A percentile compares a stretch with the other conserved stretches of the same genome.
These are phyloP conservation scores for Forficula auricularia DNA, from an alignment of 1,140 invertebrate species.

Conservation along the genomic window DNA sequence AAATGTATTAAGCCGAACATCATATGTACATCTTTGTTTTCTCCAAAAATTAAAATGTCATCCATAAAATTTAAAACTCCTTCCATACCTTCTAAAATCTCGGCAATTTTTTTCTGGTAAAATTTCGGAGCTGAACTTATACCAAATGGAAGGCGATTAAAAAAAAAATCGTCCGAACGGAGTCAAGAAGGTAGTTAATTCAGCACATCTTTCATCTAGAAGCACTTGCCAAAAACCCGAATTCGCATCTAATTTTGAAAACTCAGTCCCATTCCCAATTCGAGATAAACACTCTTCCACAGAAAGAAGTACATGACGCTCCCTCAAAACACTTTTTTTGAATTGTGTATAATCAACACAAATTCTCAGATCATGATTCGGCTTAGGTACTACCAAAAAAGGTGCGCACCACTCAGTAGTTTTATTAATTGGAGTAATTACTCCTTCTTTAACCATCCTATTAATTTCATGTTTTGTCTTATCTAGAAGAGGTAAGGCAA, in stretches of 20 bases:
- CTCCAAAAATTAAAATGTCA: conserved; percentile 4
- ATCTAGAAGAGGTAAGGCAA: conserved; percentile 18
- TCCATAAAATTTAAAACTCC: conserved; percentile 1
- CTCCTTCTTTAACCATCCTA: conserved; percentile 12
- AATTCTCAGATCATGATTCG: conserved; percentile 20
- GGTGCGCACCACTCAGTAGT: conserved; percentile 25
- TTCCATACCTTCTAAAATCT: not conserved
- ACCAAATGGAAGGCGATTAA: conserved; percentile 13
- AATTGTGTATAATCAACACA: conserved; percentile 24
- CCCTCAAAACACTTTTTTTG: conserved; percentile 18
- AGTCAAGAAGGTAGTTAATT: conserved; percentile 15
- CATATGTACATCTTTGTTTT: conserved; percentile 2
- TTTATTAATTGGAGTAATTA: conserved; percentile 20
- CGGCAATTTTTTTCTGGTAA: conserved; percentile 4
- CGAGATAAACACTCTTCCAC: conserved; percentile 2
- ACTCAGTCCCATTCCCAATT: conserved; percentile 5
- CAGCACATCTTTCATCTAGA: conserved; percentile 9
- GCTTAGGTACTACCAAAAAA: conserved; percentile 24
- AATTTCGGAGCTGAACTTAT: conserved; percentile 11
- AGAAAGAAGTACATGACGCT: conserved; percentile 9
- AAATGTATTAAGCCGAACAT: too few species aligned
- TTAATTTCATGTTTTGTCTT: conserved; percentile 17
- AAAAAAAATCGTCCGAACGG: conserved; percentile 14
- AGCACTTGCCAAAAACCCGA: conserved; percentile 14
- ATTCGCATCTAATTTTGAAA: conserved; percentile 13